Evolutionary conservation across 1,140 invertebrate species (phyloP).

Genomic region (Ceratosolen fusciceps): DNA sequence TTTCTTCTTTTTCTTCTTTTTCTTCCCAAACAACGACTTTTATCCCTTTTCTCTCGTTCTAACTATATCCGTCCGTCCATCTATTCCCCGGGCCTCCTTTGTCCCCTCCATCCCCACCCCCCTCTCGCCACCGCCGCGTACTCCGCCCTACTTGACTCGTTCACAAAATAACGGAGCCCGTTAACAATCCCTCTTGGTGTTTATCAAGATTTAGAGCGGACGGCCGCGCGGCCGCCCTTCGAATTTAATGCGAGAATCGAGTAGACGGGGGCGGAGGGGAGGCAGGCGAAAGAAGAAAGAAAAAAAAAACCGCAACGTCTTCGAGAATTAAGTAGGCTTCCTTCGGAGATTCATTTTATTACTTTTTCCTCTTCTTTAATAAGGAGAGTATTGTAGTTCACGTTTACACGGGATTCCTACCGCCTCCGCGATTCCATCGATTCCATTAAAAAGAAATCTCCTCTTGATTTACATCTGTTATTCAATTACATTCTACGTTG

Average conservation of each 20-base stretch:
- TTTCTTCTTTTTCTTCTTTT: conserved; percentile 47
- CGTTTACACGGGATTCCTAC: not conserved
- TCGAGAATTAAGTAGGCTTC: conserved; percentile 45
- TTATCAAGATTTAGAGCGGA: conserved; percentile 47
- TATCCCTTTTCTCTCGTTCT: not conserved
- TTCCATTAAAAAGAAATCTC: not conserved
- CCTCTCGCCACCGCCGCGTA: too few relatives aligned
- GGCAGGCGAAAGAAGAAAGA: not conserved
- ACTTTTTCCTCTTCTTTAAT: not conserved
- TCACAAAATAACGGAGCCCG: conserved; percentile 42
- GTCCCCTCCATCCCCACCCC: too few relatives aligned
- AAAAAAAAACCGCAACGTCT: conserved; percentile 38
- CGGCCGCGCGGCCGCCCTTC: conserved; percentile 35
- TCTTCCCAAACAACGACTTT: conserved; percentile 21
- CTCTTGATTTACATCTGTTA: conserved; percentile 1
- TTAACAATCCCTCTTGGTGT: conserved; percentile 45
- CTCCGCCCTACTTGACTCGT: not conserved
- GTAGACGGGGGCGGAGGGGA: not conserved
- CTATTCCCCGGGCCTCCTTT: not conserved
- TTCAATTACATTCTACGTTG: not conserved
- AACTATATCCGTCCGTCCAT: conserved; percentile 2
- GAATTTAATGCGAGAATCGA: conserved; percentile 53
- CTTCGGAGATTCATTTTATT: conserved; percentile 17
- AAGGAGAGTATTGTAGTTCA: not conserved
- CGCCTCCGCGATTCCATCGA: not conserved